Evolutionary conservation across 1,140 invertebrate genomes (phyloP), one percentile per base, ranked within the genome.

Genomic region (Drosophila eugracilis): DNA sequence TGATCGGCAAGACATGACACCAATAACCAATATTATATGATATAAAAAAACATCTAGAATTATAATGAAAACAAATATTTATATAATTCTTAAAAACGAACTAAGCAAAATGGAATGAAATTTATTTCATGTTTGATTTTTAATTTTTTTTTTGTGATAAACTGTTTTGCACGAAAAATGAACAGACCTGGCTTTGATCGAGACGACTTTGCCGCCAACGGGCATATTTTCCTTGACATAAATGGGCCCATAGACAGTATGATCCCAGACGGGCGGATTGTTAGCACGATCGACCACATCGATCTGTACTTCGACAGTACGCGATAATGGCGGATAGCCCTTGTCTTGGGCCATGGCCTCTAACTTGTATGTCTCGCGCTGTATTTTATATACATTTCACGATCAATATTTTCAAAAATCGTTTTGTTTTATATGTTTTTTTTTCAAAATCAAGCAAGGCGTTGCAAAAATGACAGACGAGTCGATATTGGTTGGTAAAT

Each of bases 231-330:
- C 97, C 95, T 97, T 97, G 94, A 98, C 96, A 95, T 95, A 97
- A 95, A 98, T 97, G 91, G 97, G 97, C 92, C 97, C 97, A 94
- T 98, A 99, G 92, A 97, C 95, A 91, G 95, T 95, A 94, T 98
- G 96, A 94, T 98, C 97, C 97, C 97, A 99, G 92, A 98, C 96
- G 92, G 97, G 97, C 92, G 97, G 97, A 94, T 98, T 98, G 95
- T 98, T 98, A 83, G 96, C 96, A 92, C 97, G 96, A 94, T 98
- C 97, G 94, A 98, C 97, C 93, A 98, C 97, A 94, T 98, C 97
- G 94, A 98, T 98, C 93, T 97, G 96, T 93, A 98, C 97, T 93
- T 98, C 97, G 93, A 98, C 97, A 92, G 96, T 96, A 94, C 97
- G 94, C 92, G 96, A 97, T 92, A 98, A 95, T 93, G 96, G 95